Evolutionary conservation across 2,888 invertebrate species (phyloP).

Genomic region (Pasiphila rectangulata): DNA sequence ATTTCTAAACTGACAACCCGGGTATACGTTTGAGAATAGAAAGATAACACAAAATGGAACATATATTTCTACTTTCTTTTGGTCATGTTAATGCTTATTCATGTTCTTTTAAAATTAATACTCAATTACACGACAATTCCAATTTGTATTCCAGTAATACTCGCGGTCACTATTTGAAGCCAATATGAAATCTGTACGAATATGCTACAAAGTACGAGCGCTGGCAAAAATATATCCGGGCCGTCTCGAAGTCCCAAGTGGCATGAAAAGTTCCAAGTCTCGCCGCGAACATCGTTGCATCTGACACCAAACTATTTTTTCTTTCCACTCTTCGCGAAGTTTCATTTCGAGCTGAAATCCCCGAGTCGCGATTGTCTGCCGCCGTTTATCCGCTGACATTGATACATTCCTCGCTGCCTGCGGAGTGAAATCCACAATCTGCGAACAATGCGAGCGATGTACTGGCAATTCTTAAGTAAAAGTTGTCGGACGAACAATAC

Average conservation of each 20-base stretch:
- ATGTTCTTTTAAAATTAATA: too few relatives aligned
- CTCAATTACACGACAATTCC: too few relatives aligned
- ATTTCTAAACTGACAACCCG: too few relatives aligned
- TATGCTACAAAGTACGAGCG: too few relatives aligned
- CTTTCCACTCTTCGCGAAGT: constrained; percentile 65
- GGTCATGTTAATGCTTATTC: too few relatives aligned
- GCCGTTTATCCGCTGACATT: constrained; percentile 52
- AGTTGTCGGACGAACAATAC: constrained; percentile 57
- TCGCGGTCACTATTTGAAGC: too few relatives aligned
- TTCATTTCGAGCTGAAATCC: constrained; percentile 60
- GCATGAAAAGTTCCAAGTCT: constrained; percentile 58
- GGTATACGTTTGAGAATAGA: too few relatives aligned
- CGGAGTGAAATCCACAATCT: constrained; percentile 44
- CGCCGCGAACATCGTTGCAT: constrained; percentile 66
- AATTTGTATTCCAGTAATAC: too few relatives aligned
- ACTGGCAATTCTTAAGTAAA: constrained; percentile 43
- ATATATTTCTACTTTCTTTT: too few relatives aligned
- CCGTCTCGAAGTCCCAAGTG: constrained; percentile 35
- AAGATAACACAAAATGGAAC: too few relatives aligned
- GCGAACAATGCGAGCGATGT: constrained; percentile 56
- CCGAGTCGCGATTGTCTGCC: constrained; percentile 45
- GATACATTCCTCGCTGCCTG: constrained; percentile 55
- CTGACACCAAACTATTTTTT: constrained; percentile 71
- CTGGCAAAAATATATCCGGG: constrained; percentile 37
- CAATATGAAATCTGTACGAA: too few relatives aligned